Evolutionary conservation across 2,888 invertebrate genomes (phyloP), one percentile per base, ranked within the genome.

Genomic region (Apodemia mormo): DNA sequence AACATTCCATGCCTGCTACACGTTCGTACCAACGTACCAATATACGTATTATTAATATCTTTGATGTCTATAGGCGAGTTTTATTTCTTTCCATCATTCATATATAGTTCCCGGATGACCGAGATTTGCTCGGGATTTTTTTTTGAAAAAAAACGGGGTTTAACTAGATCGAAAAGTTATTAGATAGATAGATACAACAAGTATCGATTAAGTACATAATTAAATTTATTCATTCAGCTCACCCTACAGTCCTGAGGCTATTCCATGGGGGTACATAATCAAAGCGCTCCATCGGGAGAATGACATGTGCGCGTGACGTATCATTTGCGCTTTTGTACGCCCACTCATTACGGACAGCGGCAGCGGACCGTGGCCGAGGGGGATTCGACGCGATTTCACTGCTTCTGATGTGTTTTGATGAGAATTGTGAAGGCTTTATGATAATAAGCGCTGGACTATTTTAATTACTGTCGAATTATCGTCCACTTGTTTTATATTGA

Each of bases 251-350:
- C 61, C 61, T 61, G 33, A 61, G 61, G 61, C 33, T 61, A 61
- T 61, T 33, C 61, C 61, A 33, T 33, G 61, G 67, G 74, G 72
- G 67, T 69, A 77, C 80, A 78, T 80, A 84, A 82, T 85, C 81
- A 75, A 75, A 75, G 72, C 68, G 67, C 73, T 69, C 69, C 71
- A 66, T 68, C 71, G 66, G 70, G 49, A 40, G 66, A 68, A 69
- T 49, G 75, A 75, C 85, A 87, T 89, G 85, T 91, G 91, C 83
- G 81, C 80, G 78, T 85, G 90, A 88, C 88, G 83, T 88, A 85
- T 87, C 82, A 89, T 90, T 90, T 90, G 88, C 81, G 84, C 88
- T 87, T 88, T 85, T 89, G 82, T 82, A 83, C 87, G 85, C 87
- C 88, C 83, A 84, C 86, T 83, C 83, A 81, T 85, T 87, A 83